phyloP scores from a whole-genome alignment of 1,140 invertebrate species.

The Trinorchestia longiramus region DNA sequence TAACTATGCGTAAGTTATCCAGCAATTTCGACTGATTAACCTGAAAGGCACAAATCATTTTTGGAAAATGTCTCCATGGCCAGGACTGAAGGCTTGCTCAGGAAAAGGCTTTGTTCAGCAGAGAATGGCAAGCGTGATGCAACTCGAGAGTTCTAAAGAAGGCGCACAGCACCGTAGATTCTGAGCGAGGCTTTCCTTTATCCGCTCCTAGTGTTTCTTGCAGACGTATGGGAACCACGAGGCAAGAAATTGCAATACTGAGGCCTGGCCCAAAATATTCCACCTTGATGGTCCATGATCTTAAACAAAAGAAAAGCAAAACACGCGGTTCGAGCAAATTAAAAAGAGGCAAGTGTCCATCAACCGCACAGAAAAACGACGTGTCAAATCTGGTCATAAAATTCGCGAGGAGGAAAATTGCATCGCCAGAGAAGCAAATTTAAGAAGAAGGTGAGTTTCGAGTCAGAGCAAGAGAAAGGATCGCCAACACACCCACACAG shows the following conservation, averaged over 20 bases:
- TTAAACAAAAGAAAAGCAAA: slow-evolving; percentile 41
- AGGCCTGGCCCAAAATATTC: slow-evolving; percentile 42
- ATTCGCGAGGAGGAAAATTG: neutral
- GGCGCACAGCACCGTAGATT: neutral
- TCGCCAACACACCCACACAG: slow-evolving; percentile 48
- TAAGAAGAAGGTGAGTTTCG: slow-evolving; percentile 35
- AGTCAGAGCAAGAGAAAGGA: neutral
- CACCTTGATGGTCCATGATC: slow-evolving; percentile 48
- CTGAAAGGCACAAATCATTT: neutral
- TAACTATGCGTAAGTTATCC: neutral
- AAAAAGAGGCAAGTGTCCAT: neutral
- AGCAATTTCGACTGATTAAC: neutral
- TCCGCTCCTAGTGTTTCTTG: neutral
- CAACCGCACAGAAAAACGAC: neutral
- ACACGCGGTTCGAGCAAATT: neutral
- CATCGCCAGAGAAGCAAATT: neutral
- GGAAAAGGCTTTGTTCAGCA: neutral
- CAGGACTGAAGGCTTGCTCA: neutral
- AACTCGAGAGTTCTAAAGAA: neutral
- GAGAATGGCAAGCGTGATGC: slow-evolving; percentile 29
- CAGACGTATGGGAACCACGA: slow-evolving; percentile 18
- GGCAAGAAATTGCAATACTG: neutral
- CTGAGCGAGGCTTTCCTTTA: neutral
- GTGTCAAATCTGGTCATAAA: slow-evolving; percentile 6
- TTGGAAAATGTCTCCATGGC: neutral